These are phyloP conservation scores for Sphaerodactylus townsendi DNA, from an alignment of 2,113 vertebrate species.

Conservation along the genomic window DNA sequence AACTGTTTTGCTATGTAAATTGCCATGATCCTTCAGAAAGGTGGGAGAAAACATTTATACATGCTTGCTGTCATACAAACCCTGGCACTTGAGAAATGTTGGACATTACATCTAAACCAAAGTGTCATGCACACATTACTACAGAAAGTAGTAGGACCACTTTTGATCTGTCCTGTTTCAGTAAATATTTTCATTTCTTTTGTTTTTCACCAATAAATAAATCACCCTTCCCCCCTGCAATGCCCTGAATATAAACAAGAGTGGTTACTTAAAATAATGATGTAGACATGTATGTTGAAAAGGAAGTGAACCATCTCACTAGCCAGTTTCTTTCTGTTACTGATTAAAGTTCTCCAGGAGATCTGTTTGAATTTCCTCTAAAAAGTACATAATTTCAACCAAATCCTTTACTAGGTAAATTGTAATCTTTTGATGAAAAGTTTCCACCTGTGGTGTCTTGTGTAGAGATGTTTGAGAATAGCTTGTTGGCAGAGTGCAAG, in stretches of 20 bases:
- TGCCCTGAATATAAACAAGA: neutral
- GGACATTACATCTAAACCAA: neutral
- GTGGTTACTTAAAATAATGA: neutral
- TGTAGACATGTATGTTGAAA: neutral
- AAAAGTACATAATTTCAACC: neutral
- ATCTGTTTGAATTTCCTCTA: neutral
- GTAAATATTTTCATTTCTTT: neutral
- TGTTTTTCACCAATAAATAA: neutral
- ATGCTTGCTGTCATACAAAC: too few relatives aligned
- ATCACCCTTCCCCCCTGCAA: neutral
- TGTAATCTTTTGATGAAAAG: neutral
- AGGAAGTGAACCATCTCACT: neutral
- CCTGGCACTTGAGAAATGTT: neutral
- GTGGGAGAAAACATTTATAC: too few relatives aligned
- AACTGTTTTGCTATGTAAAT: too few relatives aligned
- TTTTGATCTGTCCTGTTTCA: neutral
- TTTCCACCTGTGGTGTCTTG: neutral
- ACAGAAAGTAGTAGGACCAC: neutral
- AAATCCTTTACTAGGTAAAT: neutral
- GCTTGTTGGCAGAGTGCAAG: too few relatives aligned
- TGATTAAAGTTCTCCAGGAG: neutral
- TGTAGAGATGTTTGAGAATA: neutral
- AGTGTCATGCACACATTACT: neutral
- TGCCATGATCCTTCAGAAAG: too few relatives aligned
- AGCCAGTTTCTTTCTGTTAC: neutral